phyloP scores from a whole-genome alignment of 2,113 vertebrate genomes.

The Ancistrus triradiatus region DNA sequence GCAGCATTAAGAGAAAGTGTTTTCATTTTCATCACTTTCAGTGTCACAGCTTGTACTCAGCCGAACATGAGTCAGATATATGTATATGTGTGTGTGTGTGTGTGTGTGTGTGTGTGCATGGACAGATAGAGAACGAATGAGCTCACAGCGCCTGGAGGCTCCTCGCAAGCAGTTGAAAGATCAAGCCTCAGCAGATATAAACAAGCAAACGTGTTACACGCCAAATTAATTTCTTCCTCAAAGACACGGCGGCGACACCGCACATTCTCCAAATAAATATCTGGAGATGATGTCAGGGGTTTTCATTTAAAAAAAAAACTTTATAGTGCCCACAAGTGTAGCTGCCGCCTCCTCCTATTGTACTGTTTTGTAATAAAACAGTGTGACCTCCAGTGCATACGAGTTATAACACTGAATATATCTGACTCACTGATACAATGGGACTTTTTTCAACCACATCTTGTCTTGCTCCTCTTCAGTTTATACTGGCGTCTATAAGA shows the following conservation, averaged over 20 bases:
- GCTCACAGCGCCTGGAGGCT: slow-evolving; percentile 68
- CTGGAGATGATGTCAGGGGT: slow-evolving; percentile 16
- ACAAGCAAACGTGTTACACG: slow-evolving; percentile 63
- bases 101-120: slow-evolving; percentile 32
- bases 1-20: slow-evolving; percentile 46
- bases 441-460: too few species aligned
- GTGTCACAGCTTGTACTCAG: slow-evolving; percentile 62
- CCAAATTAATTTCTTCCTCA: slow-evolving; percentile 68
- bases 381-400: too few species aligned
- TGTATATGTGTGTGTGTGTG: neutral
- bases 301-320: too few species aligned
- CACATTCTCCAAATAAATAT: slow-evolving; percentile 30
- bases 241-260: slow-evolving; percentile 44
- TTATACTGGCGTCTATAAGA: too few species aligned
- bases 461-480: too few species aligned
- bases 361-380: too few species aligned
- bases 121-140: slow-evolving; percentile 45
- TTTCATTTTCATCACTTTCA: slow-evolving; percentile 60
- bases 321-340: too few species aligned
- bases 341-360: too few species aligned
- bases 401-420: too few species aligned
- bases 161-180: slow-evolving; percentile 64
- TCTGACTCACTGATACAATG: too few species aligned
- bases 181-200: slow-evolving; percentile 63
- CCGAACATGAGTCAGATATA: slow-evolving; percentile 62